Base-by-base conservation (phyloP, 2,113 vertebrate genomes). In the Rhipidura dahli region DNA sequence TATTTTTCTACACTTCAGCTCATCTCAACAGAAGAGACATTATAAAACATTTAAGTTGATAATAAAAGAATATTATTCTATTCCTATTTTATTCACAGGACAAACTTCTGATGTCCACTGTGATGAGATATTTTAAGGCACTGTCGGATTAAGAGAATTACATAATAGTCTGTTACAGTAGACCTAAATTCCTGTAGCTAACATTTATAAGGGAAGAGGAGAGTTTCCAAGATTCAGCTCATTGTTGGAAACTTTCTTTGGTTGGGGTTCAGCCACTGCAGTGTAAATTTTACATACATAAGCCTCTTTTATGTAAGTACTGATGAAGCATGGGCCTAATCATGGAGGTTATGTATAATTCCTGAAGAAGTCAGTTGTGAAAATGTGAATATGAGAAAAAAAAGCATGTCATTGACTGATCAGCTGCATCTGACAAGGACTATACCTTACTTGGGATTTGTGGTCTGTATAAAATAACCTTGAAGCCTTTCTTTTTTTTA, bases 81-180 rank as follows among this genome's bases (percentile, higher is more conserved):
- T 77, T 79, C 16, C 21, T 64, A 2, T 57, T 47, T 77, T 35
- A 51, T 57, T 37, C 24, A 51, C 42, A 91, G 39, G 65, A 66
- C 76, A 72, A 84, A 16, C 30, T 56, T 93, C 75, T 65, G 54
- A 60, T 94, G 37, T 31, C 27, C 28, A 22, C 19, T 65, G 53
- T 72, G 59, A 68, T 19, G 57, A 63, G 81, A 45, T 96, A 87
- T 84, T 97, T 91, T 91, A 82, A 82, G 77, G 40, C 39, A 51
- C 20, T 50, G n/a, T 26, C 63, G 44, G 75, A 88, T 90, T 90
- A 87, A 76, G 64, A 47, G 30, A 71, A 75, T 93, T 89, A 39
- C 15, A 30, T 87, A 92, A 83, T 50, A 21, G 28, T 57, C 50
- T 89, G 68, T 73, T 89, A 78, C 56, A 60, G 77, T 40, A 84